Evolutionary conservation across 2,113 vertebrate genomes (phyloP).

Genomic region (Argyrosomus japonicus): DNA sequence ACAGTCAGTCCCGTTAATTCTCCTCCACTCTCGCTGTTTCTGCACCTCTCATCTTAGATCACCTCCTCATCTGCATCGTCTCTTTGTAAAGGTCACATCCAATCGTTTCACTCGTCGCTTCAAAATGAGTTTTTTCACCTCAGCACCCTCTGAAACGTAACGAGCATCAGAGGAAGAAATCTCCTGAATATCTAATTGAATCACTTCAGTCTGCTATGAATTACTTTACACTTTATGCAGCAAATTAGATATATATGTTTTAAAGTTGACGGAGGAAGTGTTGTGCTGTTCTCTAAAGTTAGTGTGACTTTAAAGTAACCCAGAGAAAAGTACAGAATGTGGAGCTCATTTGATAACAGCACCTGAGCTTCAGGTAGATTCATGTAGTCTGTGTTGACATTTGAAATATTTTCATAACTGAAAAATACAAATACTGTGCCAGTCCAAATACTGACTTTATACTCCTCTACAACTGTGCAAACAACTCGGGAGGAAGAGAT

Average conservation of each 20-base stretch:
- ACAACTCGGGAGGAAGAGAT: no score
- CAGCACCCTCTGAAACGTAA: not conserved
- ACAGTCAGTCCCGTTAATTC: not conserved
- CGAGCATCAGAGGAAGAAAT: not conserved
- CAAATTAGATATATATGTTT: not conserved
- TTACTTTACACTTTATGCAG: not conserved
- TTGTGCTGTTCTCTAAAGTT: no score
- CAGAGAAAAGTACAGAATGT: no score
- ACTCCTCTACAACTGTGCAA: no score
- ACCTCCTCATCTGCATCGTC: not conserved
- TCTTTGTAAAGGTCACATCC: conserved; percentile 38
- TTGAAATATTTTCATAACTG: no score
- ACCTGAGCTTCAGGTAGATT: no score
- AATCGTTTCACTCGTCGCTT: not conserved
- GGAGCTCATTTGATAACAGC: no score
- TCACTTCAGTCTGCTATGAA: not conserved
- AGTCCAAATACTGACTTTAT: no score
- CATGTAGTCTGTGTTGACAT: no score
- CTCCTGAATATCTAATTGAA: not conserved
- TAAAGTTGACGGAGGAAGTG: no score
- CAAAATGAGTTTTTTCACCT: not conserved
- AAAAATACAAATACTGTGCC: no score
- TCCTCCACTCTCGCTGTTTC: not conserved
- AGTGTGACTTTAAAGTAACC: no score
- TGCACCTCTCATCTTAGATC: not conserved